Conservation (phyloP, 2,113 vertebrate genomes). For the Callipepla squamata region DNA sequence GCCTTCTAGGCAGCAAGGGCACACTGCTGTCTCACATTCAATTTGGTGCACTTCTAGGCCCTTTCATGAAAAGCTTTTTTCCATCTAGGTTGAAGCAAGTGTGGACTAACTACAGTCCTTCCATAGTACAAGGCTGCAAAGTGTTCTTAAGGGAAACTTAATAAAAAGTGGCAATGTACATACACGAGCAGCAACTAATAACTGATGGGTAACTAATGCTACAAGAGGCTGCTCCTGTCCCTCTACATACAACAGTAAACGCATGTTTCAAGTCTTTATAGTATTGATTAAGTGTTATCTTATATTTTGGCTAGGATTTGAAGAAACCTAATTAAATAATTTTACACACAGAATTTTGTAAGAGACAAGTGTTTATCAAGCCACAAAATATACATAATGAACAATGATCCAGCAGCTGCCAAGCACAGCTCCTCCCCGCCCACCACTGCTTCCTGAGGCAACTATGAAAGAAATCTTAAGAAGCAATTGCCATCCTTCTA, state of each 20-base stretch:
- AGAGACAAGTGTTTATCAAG: not conserved
- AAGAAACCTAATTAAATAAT: not conserved
- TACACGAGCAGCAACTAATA: not conserved
- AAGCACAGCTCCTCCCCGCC: not conserved
- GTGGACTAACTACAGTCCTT: not conserved
- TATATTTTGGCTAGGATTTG: not conserved
- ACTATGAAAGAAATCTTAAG: not conserved
- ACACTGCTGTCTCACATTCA: not conserved
- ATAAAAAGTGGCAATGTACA: not conserved
- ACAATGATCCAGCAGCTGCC: constrained; percentile 16
- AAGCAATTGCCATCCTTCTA: not conserved
- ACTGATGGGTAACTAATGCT: rapidly evolving
- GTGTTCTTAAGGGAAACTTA: not conserved
- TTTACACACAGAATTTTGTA: not conserved
- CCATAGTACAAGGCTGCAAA: not conserved
- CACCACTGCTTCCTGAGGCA: constrained; percentile 19
- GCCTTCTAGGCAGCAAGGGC: not conserved
- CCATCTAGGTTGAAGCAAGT: not conserved
- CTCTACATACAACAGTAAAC: not conserved
- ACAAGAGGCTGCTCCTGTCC: not conserved
- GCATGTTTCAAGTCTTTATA: not conserved
- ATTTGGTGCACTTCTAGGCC: not conserved
- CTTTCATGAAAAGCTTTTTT: not conserved
- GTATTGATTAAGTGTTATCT: not conserved
- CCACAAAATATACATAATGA: constrained; percentile 21